Conservation (phyloP, 2,888 invertebrate species). For the Marronus borbonicus region DNA sequence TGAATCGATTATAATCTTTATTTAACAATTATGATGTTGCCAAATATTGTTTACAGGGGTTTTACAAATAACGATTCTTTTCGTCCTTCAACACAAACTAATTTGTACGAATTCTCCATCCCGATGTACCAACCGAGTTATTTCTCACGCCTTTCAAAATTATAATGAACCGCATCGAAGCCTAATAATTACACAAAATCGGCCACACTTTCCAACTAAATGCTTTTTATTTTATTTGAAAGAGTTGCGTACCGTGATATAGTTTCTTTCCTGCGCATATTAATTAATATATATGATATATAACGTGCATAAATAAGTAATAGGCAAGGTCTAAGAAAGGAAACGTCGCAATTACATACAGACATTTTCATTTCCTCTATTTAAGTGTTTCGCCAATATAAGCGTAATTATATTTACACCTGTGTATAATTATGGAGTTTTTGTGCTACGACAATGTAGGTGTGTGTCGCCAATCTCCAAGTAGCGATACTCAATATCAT, state of each 20-base stretch:
- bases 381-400: neutral
- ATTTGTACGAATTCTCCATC: too few species aligned
- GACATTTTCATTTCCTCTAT: conserved; percentile 9
- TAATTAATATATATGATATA: too few species aligned
- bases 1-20: too few species aligned
- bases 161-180: neutral
- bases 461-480: neutral
- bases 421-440: neutral
- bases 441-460: neutral
- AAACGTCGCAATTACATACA: conserved; percentile 9
- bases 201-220: conserved; percentile 3
- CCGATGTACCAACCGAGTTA: neutral
- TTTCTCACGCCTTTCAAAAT: neutral
- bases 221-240: neutral
- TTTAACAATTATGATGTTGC: too few species aligned
- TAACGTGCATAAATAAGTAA: neutral
- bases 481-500: too few species aligned
- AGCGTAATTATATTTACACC: neutral
- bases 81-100: too few species aligned
- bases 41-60: too few species aligned
- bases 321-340: neutral
- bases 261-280: too few species aligned
- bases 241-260: neutral
- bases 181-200: neutral
- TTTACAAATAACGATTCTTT: too few species aligned